phyloP scores from a whole-genome alignment of 1,140 invertebrate species.

The Uloborus diversus region DNA sequence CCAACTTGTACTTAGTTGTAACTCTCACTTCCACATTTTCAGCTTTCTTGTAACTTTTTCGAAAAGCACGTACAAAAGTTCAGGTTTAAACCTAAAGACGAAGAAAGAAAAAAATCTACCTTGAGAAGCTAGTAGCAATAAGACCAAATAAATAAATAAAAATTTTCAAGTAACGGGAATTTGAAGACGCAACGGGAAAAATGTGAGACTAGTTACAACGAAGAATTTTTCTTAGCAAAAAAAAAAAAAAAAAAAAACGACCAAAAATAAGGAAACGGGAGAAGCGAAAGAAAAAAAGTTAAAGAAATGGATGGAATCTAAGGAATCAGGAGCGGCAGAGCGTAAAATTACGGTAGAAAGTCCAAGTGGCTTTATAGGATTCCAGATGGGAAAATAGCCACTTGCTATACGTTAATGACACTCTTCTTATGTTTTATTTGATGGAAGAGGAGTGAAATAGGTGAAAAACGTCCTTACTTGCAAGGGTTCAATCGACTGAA shows the following conservation, averaged over 20 bases:
- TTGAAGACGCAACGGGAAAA: conserved; percentile 16
- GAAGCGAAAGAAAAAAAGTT: conserved; percentile 7
- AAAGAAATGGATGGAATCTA: conserved; percentile 45
- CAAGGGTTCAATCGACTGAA: conserved; percentile 49
- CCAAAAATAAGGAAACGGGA: background rate
- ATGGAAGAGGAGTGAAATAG: conserved; percentile 44
- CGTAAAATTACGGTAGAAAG: conserved; percentile 54
- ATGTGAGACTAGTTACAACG: conserved; percentile 11
- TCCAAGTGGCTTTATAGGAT: conserved; percentile 52
- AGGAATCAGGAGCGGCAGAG: conserved; percentile 40
- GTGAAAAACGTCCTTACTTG: conserved; percentile 40
- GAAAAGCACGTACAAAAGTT: no score
- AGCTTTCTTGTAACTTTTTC: no score
- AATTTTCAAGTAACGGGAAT: conserved; percentile 6
- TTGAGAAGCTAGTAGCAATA: conserved; percentile 20
- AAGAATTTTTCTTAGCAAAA: background rate
- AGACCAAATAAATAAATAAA: conserved; percentile 33
- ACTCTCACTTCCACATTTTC: no score
- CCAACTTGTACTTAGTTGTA: no score
- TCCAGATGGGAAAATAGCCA: conserved; percentile 55
- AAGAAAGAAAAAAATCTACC: background rate
- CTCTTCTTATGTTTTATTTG: conserved; percentile 54
- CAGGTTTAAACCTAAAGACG: background rate
- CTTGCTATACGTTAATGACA: conserved; percentile 55
- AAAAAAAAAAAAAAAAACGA: background rate